Conservation (phyloP, 2,888 invertebrate genomes). For the Frankliniella intonsa region DNA sequence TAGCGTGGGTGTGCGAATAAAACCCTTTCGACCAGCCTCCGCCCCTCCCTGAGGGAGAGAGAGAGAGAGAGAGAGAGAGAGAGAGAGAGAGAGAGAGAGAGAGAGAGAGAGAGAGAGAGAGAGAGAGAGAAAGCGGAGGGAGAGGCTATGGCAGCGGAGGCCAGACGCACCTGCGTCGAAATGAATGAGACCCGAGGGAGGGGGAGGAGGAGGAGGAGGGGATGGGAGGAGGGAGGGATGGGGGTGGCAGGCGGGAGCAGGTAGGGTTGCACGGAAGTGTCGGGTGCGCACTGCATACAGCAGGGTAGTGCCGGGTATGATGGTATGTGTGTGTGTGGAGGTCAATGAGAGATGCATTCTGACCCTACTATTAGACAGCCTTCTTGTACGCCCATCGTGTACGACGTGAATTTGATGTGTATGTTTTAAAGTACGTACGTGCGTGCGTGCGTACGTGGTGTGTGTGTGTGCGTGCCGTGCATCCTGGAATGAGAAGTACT, state of each 20-base stretch:
- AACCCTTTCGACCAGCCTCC: too few species aligned
- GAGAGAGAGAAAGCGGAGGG: not conserved
- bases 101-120: not conserved
- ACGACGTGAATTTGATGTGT: too few species aligned
- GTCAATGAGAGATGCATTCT: too few species aligned
- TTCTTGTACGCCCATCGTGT: too few species aligned
- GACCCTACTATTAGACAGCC: too few species aligned
- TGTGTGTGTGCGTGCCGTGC: not conserved
- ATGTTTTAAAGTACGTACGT: not conserved
- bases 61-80: not conserved
- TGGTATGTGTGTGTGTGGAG: too few species aligned
- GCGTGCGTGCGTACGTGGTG: not conserved
- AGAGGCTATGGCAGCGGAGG: not conserved
- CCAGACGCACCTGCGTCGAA: conserved; percentile 2
- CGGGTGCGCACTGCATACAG: not conserved
- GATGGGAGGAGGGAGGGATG: not conserved
- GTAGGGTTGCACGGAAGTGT: not conserved
- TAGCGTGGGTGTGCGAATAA: too few species aligned
- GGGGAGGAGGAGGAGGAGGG: not conserved
- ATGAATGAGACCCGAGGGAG: not conserved
- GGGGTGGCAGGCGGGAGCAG: not conserved
- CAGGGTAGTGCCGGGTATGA: too few species aligned
- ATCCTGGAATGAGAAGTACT: too few species aligned
- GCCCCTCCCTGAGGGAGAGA: not conserved
- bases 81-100: not conserved